Percentiles rank a stretch among this genome's conserved stretches.
Conservation (phyloP, 2,113 vertebrate genomes). For the Dipodomys spectabilis region DNA sequence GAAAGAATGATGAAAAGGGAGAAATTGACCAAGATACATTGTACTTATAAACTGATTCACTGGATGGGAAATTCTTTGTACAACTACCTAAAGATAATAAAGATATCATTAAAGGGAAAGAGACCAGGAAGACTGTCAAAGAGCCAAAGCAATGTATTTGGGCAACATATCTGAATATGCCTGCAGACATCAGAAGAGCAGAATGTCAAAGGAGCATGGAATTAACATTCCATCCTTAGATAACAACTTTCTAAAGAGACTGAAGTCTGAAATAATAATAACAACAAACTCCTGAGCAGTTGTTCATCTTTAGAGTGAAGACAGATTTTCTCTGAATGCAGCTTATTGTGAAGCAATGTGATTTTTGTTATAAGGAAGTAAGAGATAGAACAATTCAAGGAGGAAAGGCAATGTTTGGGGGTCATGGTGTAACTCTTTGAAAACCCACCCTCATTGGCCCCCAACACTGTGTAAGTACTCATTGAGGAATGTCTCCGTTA, state of each 20-base stretch:
- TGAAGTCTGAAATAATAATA: neutral
- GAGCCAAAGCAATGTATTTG: neutral
- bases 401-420: neutral
- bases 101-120: neutral
- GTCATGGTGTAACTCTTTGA: neutral
- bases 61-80: no score
- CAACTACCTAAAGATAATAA: no score
- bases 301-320: neutral
- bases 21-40: no score
- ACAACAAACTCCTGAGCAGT: neutral
- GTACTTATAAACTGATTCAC: no score
- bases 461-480: neutral
- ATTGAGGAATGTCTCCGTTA: neutral
- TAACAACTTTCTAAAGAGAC: neutral
- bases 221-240: fast-evolving
- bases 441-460: neutral
- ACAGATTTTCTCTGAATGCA: neutral
- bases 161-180: neutral
- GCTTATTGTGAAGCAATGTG: neutral
- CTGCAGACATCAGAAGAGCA: neutral
- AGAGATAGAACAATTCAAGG: neutral
- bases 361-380: neutral
- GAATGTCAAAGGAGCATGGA: neutral
- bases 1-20: no score
- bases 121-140: slow-evolving; percentile 14